phyloP scores from a whole-genome alignment of 2,113 vertebrate species.

The Oreotrochilus melanogaster region DNA sequence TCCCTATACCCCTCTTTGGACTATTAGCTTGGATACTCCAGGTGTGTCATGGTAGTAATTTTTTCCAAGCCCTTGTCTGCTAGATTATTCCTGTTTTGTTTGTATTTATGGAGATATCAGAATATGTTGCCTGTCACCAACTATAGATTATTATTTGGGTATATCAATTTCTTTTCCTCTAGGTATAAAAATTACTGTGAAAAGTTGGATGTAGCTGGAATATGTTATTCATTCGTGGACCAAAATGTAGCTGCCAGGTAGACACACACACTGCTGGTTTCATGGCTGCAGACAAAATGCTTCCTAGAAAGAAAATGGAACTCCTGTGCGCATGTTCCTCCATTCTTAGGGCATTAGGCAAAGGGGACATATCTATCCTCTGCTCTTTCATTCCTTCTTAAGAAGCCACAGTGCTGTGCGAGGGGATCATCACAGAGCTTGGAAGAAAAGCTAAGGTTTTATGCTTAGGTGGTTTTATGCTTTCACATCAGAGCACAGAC shows the following conservation, averaged over 20 bases:
- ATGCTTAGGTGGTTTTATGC: background rate
- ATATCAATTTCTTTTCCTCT: background rate
- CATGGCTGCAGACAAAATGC: background rate
- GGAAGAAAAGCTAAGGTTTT: background rate
- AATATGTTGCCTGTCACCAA: background rate
- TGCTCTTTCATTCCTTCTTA: background rate
- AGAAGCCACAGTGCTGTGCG: background rate
- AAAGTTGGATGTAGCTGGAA: background rate
- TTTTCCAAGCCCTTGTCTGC: background rate
- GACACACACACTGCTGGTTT: background rate
- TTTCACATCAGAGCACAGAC: background rate
- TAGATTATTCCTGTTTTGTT: background rate
- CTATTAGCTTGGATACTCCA: background rate
- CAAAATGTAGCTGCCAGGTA: background rate
- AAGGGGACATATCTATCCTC: background rate
- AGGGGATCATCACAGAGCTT: background rate
- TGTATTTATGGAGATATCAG: background rate
- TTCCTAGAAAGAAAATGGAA: background rate
- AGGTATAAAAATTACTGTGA: background rate
- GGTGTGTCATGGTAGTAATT: background rate
- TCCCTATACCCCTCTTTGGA: background rate
- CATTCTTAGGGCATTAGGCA: background rate
- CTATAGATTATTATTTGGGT: background rate
- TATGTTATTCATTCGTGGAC: background rate
- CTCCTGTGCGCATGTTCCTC: background rate